Percentiles rank a stretch among this genome's conserved stretches.
phyloP scores from a whole-genome alignment of 1,140 invertebrate species.

The Atta texana region DNA sequence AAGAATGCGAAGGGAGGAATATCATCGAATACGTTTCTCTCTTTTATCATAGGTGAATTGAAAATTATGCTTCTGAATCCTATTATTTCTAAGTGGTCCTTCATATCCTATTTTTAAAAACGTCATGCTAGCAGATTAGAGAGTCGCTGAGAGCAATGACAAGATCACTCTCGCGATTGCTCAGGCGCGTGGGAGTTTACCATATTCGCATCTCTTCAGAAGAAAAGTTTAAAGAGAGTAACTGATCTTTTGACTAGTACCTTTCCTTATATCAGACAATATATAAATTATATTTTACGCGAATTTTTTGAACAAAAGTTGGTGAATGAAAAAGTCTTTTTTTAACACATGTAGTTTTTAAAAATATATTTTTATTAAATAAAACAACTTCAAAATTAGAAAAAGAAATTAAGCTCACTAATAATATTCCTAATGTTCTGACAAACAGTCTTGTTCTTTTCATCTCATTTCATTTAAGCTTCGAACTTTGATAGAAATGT shows the following conservation, averaged over 20 bases:
- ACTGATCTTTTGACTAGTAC: conserved; percentile 15
- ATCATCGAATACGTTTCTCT: conserved; percentile 29
- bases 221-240: conserved; percentile 15
- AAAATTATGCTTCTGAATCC: conserved; percentile 6
- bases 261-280: background rate
- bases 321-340: too few species aligned
- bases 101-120: conserved; percentile 40
- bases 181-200: conserved; percentile 33
- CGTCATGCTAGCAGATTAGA: conserved; percentile 3
- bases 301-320: background rate
- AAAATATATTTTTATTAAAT: background rate
- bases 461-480: background rate
- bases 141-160: conserved; percentile 17
- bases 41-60: conserved; percentile 11
- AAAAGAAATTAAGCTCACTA: background rate
- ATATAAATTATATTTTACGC: background rate
- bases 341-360: background rate
- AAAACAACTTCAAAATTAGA: background rate
- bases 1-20: background rate
- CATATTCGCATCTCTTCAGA: conserved; percentile 30
- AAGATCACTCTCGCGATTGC: conserved; percentile 50
- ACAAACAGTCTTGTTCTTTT: background rate
- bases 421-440: background rate
- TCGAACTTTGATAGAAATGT: background rate
- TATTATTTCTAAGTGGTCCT: background rate